Conservation (phyloP, 1,140 invertebrate genomes). For the Zeugodacus cucurbitae region DNA sequence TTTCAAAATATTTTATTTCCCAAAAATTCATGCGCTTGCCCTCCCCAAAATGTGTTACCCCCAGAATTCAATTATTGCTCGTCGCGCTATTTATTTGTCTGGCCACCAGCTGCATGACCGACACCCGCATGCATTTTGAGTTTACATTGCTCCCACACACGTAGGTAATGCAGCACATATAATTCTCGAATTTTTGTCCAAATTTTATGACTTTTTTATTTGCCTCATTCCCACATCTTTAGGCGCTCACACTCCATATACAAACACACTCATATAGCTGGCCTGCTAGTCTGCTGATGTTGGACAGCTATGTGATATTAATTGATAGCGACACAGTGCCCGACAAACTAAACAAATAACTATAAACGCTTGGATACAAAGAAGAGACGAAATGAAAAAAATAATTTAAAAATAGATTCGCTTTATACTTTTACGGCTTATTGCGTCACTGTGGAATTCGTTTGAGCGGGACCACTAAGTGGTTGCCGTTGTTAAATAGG, state of each 20-base stretch:
- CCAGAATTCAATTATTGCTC: background rate
- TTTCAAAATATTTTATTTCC: background rate
- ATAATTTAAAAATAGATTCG: background rate
- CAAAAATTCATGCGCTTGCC: background rate
- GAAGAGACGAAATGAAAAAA: background rate
- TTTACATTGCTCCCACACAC: background rate
- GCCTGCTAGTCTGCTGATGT: background rate
- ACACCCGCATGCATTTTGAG: background rate
- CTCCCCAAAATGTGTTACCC: background rate
- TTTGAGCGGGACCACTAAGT: background rate
- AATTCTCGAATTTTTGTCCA: background rate
- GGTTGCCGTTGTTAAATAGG: background rate
- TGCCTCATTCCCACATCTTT: background rate
- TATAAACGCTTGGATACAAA: background rate
- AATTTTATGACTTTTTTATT: conserved; percentile 8
- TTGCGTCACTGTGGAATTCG: background rate
- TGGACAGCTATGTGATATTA: background rate
- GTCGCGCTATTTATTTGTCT: background rate
- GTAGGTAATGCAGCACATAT: background rate
- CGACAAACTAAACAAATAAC: background rate
- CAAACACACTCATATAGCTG: background rate
- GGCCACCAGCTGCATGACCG: background rate
- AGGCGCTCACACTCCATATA: background rate
- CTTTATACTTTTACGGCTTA: background rate
- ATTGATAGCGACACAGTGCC: background rate